phyloP scores from a whole-genome alignment of 1,140 invertebrate species.

The Drosophila grimshawi region DNA sequence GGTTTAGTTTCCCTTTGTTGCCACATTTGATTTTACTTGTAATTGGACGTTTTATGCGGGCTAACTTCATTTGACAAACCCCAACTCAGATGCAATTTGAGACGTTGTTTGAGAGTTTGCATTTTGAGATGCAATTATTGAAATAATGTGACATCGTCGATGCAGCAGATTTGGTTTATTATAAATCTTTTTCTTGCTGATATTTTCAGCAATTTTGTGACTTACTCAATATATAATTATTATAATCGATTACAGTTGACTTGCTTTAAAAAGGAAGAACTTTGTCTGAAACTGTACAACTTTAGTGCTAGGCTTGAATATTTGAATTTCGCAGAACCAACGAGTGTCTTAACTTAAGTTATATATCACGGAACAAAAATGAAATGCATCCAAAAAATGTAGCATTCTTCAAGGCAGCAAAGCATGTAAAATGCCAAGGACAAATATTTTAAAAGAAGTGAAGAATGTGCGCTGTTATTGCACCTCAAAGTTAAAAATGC shows the following conservation, averaged over 20 bases:
- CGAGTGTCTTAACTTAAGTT: slow-evolving; percentile 15
- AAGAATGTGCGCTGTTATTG: slow-evolving; percentile 47
- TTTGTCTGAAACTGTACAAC: too few relatives aligned
- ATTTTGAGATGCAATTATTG: neutral
- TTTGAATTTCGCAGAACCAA: slow-evolving; percentile 10
- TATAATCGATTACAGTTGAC: too few relatives aligned
- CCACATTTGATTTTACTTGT: slow-evolving; percentile 51
- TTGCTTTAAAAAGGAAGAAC: too few relatives aligned
- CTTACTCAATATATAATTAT: too few relatives aligned
- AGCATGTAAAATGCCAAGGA: neutral
- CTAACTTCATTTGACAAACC: slow-evolving; percentile 28
- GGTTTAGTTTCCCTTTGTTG: slow-evolving; percentile 49
- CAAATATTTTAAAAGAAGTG: neutral
- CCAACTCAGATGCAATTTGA: neutral
- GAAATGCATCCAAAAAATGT: slow-evolving; percentile 30
- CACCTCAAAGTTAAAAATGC: slow-evolving; percentile 54
- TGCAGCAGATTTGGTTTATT: too few relatives aligned
- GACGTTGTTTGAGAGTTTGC: neutral
- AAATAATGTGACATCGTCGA: neutral
- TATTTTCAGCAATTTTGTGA: too few relatives aligned
- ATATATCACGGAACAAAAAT: slow-evolving; percentile 15
- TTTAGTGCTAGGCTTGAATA: too few relatives aligned
- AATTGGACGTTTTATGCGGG: slow-evolving; percentile 54
- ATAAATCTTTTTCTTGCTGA: too few relatives aligned
- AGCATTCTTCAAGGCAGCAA: slow-evolving; percentile 23